Conservation (phyloP, 2,113 vertebrate genomes). For the Kobus ellipsiprymnus region DNA sequence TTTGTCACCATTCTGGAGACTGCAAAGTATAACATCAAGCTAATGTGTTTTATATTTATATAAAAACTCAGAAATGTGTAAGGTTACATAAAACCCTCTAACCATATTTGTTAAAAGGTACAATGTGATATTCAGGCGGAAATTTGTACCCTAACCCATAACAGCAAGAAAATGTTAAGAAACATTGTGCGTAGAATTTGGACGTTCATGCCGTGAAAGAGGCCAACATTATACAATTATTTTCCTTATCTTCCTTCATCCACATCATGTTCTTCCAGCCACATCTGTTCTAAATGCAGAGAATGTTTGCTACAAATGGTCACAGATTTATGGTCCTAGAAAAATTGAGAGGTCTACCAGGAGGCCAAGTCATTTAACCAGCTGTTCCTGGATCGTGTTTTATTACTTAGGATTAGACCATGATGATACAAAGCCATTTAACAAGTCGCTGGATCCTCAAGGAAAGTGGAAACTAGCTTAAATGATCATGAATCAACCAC, state of each 20-base stretch:
- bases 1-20: neutral
- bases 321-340: conserved; percentile 31
- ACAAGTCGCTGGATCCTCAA: neutral
- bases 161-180: neutral
- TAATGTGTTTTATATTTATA: neutral
- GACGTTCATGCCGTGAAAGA: neutral
- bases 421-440: conserved; percentile 53
- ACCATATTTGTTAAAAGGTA: neutral
- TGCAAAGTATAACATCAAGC: neutral
- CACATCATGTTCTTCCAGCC: neutral
- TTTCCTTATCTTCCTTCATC: neutral
- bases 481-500: conserved; percentile 35
- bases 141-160: neutral
- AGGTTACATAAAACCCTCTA: neutral
- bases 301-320: conserved; percentile 18
- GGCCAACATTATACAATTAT: neutral
- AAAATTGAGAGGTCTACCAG: conserved; percentile 29
- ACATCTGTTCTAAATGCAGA: conserved; percentile 33
- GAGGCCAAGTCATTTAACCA: conserved; percentile 50
- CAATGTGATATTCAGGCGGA: neutral
- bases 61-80: neutral
- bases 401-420: conserved; percentile 55
- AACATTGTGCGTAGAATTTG: neutral
- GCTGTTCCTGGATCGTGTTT: conserved; percentile 61
- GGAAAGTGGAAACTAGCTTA: conserved; percentile 15